Evolutionary conservation across 1,140 invertebrate genomes (phyloP).

Genomic region (Euura saliciscinereae): DNA sequence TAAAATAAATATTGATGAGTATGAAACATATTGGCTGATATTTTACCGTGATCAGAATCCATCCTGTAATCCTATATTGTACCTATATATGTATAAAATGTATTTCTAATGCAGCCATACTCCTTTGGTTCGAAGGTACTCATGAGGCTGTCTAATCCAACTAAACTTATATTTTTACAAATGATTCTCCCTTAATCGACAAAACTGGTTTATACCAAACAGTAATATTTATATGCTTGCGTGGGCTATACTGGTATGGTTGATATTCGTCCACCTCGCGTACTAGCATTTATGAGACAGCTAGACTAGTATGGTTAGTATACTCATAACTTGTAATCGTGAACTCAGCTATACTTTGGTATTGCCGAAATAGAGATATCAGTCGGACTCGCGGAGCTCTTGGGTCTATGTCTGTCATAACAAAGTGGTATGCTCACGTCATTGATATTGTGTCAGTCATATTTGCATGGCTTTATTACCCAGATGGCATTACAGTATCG

Average conservation of each 20-base stretch:
- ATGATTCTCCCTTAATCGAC: neutral
- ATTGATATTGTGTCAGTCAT: neutral
- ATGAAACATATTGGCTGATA: neutral
- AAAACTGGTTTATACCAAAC: neutral
- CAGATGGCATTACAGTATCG: too few species aligned
- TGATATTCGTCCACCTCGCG: neutral
- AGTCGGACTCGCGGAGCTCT: neutral
- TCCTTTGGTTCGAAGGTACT: too few species aligned
- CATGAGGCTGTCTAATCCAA: too few species aligned
- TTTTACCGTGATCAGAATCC: neutral
- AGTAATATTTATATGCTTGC: neutral
- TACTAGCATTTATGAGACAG: neutral
- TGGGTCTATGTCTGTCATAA: neutral
- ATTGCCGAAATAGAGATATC: neutral
- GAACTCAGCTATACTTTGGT: neutral
- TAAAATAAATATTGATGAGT: neutral
- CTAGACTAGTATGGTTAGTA: neutral
- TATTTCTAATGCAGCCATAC: too few species aligned
- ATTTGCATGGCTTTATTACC: conserved; percentile 6
- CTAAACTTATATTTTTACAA: too few species aligned
- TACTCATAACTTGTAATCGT: neutral
- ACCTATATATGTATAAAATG: too few species aligned
- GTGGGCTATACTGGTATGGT: neutral
- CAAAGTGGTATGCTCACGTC: neutral
- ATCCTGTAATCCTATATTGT: too few species aligned